Percentiles rank a stretch among this genome's conserved stretches.
These are phyloP conservation scores for Limnephilus marmoratus DNA, from an alignment of 2,888 invertebrate genomes.

Conservation along the genomic window DNA sequence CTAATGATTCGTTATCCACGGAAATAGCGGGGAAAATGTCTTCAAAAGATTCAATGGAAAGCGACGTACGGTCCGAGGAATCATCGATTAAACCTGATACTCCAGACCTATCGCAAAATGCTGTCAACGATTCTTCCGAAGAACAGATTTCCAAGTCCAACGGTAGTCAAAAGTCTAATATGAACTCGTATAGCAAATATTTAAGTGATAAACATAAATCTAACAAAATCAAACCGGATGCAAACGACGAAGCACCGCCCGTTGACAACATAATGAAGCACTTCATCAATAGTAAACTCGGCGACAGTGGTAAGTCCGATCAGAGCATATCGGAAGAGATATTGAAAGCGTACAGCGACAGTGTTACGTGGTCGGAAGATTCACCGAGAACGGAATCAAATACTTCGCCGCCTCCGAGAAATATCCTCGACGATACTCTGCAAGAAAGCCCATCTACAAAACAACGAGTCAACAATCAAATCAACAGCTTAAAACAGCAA, in stretches of 20 bases:
- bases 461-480: slow-evolving; percentile 51
- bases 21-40: slow-evolving; percentile 45
- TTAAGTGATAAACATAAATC: slow-evolving; percentile 51
- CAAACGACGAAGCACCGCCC: slow-evolving; percentile 1
- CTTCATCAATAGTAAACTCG: slow-evolving; percentile 36
- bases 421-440: slow-evolving; percentile 55
- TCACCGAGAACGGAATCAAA: slow-evolving; percentile 2
- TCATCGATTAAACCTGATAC: slow-evolving; percentile 47
- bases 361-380: background rate
- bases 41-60: background rate
- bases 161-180: slow-evolving; percentile 3
- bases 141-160: background rate
- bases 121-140: background rate
- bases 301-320: slow-evolving; percentile 1
- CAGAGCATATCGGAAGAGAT: slow-evolving; percentile 65
- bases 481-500: slow-evolving; percentile 54
- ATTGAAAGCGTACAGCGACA: slow-evolving; percentile 47
- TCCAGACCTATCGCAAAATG: background rate
- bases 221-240: background rate
- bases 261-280: slow-evolving; percentile 53
- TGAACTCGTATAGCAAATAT: slow-evolving; percentile 50
- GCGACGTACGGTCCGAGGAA: slow-evolving; percentile 9
- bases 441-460: slow-evolving; percentile 57
- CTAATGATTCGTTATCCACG: slow-evolving; percentile 55
- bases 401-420: slow-evolving; percentile 44